These are phyloP conservation scores for Desmodus rotundus DNA, from an alignment of 2,113 vertebrate genomes.

Conservation along the genomic window DNA sequence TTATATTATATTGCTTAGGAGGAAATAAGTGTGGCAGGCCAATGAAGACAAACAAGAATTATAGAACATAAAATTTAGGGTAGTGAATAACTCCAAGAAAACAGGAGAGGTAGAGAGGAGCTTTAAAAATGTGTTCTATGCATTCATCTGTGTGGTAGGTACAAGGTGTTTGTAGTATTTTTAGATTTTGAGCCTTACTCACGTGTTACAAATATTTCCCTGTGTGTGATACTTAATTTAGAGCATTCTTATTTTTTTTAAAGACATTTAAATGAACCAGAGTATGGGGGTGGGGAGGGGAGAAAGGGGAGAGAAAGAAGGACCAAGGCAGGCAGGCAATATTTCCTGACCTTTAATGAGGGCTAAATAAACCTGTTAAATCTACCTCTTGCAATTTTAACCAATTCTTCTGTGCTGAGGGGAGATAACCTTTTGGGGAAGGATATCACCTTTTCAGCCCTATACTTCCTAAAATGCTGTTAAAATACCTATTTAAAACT, in stretches of 20 bases:
- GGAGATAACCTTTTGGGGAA: slow-evolving; percentile 61
- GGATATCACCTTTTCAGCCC: slow-evolving; percentile 51
- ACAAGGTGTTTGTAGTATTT: background rate
- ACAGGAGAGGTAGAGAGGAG: background rate
- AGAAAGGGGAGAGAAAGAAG: slow-evolving; percentile 33
- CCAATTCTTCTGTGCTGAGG: slow-evolving; percentile 48
- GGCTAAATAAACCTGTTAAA: slow-evolving; percentile 66
- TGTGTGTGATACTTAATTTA: background rate
- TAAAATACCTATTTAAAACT: slow-evolving; percentile 54
- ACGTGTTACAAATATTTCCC: background rate
- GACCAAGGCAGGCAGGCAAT: background rate
- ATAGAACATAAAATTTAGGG: background rate
- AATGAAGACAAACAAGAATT: background rate
- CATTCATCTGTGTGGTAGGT: background rate
- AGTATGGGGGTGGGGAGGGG: background rate
- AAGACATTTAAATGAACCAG: background rate
- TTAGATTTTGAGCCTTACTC: background rate
- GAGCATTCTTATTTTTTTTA: background rate
- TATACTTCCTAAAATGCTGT: slow-evolving; percentile 48
- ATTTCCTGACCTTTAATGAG: slow-evolving; percentile 52
- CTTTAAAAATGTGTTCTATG: background rate
- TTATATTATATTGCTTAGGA: background rate
- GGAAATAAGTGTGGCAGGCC: background rate
- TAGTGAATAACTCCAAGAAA: background rate
- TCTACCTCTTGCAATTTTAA: slow-evolving; percentile 41